phyloP scores from a whole-genome alignment of 2,113 vertebrate species.

The Erinaceus europaeus region DNA sequence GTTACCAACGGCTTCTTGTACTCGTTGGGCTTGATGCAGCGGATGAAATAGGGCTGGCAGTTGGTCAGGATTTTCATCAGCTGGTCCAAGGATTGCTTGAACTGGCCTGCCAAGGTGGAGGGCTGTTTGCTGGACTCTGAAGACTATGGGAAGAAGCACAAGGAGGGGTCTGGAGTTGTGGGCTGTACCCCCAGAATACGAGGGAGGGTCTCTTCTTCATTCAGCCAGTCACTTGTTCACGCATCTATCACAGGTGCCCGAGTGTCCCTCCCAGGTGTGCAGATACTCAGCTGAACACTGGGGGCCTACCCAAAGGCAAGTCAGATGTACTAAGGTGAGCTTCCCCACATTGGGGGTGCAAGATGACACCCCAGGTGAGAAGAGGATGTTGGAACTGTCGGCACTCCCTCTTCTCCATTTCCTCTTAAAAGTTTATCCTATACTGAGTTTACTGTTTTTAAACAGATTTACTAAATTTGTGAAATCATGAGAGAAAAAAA shows the following conservation, averaged over 20 bases:
- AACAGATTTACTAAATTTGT: not conserved
- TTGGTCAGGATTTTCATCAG: constrained; percentile 93
- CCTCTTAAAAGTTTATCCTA: not conserved
- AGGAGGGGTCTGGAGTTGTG: not conserved
- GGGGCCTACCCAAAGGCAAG: not conserved
- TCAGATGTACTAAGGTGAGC: not conserved
- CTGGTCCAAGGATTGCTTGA: constrained; percentile 95
- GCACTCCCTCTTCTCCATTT: not conserved
- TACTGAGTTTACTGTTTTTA: not conserved
- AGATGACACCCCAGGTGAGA: not conserved
- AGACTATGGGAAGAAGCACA: constrained; percentile 73
- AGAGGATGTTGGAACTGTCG: not conserved
- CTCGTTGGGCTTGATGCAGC: constrained; percentile 98
- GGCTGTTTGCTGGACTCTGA: constrained; percentile 84
- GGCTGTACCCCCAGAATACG: not conserved
- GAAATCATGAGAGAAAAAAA: not conserved
- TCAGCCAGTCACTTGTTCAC: not conserved
- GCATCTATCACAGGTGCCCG: not conserved
- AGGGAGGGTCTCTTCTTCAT: not conserved
- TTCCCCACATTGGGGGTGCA: not conserved
- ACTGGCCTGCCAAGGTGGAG: constrained; percentile 90
- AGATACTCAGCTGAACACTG: not conserved
- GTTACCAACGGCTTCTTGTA: constrained; percentile 95
- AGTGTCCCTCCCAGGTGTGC: not conserved
- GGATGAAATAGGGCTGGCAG: constrained; percentile 96